Base-by-base conservation (phyloP, 2,113 vertebrate species). In the Stomatorhinus ivindoensis region DNA sequence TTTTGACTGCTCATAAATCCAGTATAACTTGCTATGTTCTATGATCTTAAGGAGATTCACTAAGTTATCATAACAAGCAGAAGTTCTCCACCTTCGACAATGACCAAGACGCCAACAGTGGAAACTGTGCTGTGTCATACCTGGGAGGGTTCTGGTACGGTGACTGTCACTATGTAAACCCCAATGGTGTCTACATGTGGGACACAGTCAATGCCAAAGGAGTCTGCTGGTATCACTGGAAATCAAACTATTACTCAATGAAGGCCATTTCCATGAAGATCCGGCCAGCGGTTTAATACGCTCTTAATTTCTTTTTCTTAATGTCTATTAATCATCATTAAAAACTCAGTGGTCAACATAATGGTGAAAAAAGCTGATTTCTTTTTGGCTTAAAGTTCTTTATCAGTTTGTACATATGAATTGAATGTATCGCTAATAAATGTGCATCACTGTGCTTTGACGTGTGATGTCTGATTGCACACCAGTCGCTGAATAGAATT, bases 11-110 rank as follows among this genome's bases (percentile, higher is more conserved):
- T 80, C 35, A 80, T 80, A 61, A 61, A 61, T 61, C 58, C 24
- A 31, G 61, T 31, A 69, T 69, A 27, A 69, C 61, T 82, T 82
- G 31, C 17, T 21, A 82, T 44, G 76, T 82, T 89, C 73, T 39
- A 13, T 69, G 82, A 55, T 13, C 53, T 86, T 89, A 90, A 96
- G 95, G 95, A 0, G 95, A 96, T 89, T 84, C 82, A 11, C 61
- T 96, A 48, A 90, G 93, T 90, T 95, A 95, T 88, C 95, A 96
- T 91, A 94, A 90, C 0, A 94, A 94, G 48, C 94, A 95, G 94
- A 95, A 95, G 89, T 96, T 96, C 90, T 95, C 94, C 42, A 96
- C 95, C 4, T 96, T 95, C 4, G 95, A 96, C 92, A 90, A 92
- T 0, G 95, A 96, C 90, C 39, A 84, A 7, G 82, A 84, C 44